Conservation (phyloP, 2,113 vertebrate genomes). For the Dermatemys mawii region DNA sequence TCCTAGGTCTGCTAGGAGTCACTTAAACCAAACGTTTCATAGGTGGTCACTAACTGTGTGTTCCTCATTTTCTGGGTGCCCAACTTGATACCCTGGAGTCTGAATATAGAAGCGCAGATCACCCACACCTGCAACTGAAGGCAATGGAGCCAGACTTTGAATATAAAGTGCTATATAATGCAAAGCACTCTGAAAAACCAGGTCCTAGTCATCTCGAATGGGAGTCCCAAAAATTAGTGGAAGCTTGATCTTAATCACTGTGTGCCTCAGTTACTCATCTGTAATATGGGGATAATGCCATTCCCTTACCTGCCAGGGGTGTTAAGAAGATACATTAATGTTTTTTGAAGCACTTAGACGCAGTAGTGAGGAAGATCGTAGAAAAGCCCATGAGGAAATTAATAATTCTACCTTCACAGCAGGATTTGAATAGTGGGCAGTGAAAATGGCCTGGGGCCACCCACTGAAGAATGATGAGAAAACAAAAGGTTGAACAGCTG, state of each 20-base stretch:
- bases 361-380: background rate
- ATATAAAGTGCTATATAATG: background rate
- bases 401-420: background rate
- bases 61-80: background rate
- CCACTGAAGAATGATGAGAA: background rate
- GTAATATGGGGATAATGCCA: background rate
- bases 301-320: background rate
- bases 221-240: fast-evolving
- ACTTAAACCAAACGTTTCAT: background rate
- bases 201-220: background rate
- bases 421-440: background rate
- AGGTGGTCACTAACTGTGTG: background rate
- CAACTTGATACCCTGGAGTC: background rate
- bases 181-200: background rate
- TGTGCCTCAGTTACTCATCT: background rate
- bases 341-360: background rate
- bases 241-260: background rate
- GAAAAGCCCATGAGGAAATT: background rate
- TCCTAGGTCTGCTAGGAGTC: background rate
- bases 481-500: background rate
- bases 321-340: background rate
- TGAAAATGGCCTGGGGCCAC: background rate
- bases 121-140: background rate
- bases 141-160: background rate
- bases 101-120: background rate